These are phyloP conservation scores for Semotilus atromaculatus DNA, from an alignment of 2,797 vertebrate genomes.

Conservation along the genomic window DNA sequence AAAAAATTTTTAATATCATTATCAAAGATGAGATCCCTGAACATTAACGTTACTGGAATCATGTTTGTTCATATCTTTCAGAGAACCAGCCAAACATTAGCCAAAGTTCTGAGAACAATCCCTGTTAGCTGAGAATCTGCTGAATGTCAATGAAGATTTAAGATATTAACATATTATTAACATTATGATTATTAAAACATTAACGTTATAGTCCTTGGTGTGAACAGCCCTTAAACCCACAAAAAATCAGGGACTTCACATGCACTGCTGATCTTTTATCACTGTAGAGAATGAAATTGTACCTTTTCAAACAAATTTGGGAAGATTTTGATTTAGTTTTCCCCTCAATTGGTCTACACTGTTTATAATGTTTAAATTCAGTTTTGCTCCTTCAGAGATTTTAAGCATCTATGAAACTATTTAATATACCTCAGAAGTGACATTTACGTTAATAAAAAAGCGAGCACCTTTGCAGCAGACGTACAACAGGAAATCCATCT, in stretches of 20 bases:
- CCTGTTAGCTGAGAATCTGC: background rate
- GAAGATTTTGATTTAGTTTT: background rate
- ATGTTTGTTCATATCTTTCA: background rate
- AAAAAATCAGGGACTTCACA: background rate
- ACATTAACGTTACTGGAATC: background rate
- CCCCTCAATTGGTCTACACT: background rate
- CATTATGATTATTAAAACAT: background rate
- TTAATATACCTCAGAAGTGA: background rate
- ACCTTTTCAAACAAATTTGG: background rate
- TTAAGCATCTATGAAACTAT: background rate
- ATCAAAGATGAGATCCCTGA: too few species aligned
- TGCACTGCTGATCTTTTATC: background rate
- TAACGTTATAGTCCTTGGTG: constrained; percentile 2
- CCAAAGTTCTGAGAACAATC: background rate
- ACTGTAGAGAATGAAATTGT: background rate
- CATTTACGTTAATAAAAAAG: background rate
- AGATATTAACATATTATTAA: background rate
- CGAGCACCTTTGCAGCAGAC: constrained; percentile 18
- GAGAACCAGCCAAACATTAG: background rate
- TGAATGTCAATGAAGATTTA: background rate
- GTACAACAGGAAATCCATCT: background rate
- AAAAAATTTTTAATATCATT: too few species aligned
- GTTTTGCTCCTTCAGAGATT: background rate
- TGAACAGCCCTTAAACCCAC: background rate
- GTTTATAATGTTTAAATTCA: background rate